phyloP scores from a whole-genome alignment of 2,113 vertebrate species.

The Recurvirostra avosetta region DNA sequence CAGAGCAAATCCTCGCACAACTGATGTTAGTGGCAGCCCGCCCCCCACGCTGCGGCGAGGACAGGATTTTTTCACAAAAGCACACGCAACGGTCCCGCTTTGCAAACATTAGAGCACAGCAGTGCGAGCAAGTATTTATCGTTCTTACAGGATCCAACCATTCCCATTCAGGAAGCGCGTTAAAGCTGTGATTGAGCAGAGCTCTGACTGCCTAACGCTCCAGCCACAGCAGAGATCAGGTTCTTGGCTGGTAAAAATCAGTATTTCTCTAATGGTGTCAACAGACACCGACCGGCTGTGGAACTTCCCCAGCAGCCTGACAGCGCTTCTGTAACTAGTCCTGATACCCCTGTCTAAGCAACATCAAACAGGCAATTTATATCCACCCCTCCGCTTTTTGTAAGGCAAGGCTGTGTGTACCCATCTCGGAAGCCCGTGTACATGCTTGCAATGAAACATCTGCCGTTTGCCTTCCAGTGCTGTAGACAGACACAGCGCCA shows the following conservation, averaged over 20 bases:
- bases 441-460: not conserved
- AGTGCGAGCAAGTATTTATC: not conserved
- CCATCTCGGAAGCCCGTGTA: not conserved
- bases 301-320: not conserved
- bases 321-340: not conserved
- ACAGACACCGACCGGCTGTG: rapidly evolving
- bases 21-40: not conserved
- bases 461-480: not conserved
- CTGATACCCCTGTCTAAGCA: not conserved
- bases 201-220: not conserved
- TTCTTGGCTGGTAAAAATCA: not conserved
- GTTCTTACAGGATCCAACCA: not conserved
- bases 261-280: not conserved
- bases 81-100: not conserved
- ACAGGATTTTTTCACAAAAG: not conserved
- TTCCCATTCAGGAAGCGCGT: not conserved
- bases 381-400: not conserved
- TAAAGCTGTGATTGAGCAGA: not conserved
- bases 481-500: not conserved
- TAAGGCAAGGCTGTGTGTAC: not conserved
- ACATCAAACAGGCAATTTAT: not conserved
- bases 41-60: rapidly evolving
- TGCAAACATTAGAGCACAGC: not conserved
- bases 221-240: not conserved
- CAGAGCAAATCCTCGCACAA: not conserved